Evolutionary conservation across 1,140 invertebrate genomes (phyloP).

Genomic region (Trichoplusia ni): DNA sequence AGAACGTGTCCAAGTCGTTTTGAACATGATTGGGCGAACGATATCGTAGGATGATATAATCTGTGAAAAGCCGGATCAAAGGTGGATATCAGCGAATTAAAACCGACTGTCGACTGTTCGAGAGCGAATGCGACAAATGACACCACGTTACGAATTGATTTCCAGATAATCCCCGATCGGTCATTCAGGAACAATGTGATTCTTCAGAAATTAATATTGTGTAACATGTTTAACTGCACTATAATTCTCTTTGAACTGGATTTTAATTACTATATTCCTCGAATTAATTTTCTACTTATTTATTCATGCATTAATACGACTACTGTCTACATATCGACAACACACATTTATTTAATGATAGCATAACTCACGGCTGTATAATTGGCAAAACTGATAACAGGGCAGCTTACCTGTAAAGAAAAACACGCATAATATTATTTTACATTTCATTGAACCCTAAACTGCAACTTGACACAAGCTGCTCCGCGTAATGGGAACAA

Average conservation of each 20-base stretch:
- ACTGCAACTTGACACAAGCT: conserved; percentile 40
- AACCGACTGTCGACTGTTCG: conserved; percentile 23
- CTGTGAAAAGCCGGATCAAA: conserved; percentile 29
- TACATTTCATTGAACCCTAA: conserved; percentile 34
- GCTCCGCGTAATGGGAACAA: conserved; percentile 55
- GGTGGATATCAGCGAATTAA: conserved; percentile 25
- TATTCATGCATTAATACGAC: no score
- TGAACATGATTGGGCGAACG: conserved; percentile 16
- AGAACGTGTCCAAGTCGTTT: conserved; percentile 10
- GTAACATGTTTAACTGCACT: background rate
- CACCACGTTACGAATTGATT: conserved; percentile 39
- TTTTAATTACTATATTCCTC: background rate
- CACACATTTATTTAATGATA: background rate
- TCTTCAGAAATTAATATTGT: conserved; percentile 15
- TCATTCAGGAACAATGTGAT: conserved; percentile 1
- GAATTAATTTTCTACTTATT: background rate
- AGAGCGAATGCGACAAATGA: conserved; percentile 40
- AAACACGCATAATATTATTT: conserved; percentile 19
- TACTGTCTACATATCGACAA: background rate
- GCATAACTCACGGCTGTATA: conserved; percentile 7
- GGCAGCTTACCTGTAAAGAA: conserved; percentile 39
- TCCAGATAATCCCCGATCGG: conserved; percentile 36
- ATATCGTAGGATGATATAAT: conserved; percentile 25
- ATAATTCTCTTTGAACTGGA: background rate
- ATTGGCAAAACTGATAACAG: background rate